Percentiles rank a stretch among this genome's conserved stretches.
These are phyloP conservation scores for Plectrocnemia conspersa DNA, from an alignment of 1,140 invertebrate genomes.

Conservation along the genomic window DNA sequence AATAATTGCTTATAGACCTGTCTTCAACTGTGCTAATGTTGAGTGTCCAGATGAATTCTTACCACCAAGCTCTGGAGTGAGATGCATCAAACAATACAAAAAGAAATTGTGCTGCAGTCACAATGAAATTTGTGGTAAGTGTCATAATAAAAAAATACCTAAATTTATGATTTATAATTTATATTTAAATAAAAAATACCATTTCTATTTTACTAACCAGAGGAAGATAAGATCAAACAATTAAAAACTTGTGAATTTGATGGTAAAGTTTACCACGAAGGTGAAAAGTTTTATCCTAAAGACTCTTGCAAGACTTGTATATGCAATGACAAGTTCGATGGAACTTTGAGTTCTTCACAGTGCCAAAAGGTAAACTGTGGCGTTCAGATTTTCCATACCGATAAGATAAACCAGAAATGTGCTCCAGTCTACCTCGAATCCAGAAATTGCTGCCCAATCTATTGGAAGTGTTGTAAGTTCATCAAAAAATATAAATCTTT, in stretches of 20 bases:
- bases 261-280: constrained; percentile 47
- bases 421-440: constrained; percentile 47
- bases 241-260: constrained; percentile 48
- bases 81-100: constrained; percentile 27
- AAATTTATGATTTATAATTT: not conserved
- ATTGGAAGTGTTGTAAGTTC: constrained; percentile 51
- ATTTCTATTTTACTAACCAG: constrained; percentile 19
- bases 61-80: constrained; percentile 2
- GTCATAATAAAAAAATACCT: not conserved
- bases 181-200: constrained; percentile 7
- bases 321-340: constrained; percentile 46
- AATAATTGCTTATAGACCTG: constrained; percentile 13
- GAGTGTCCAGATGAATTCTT: constrained; percentile 29
- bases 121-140: constrained; percentile 31
- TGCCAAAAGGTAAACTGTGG: constrained; percentile 52
- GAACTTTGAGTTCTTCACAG: constrained; percentile 38
- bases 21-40: constrained; percentile 25
- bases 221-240: constrained; percentile 39
- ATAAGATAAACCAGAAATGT: constrained; percentile 45
- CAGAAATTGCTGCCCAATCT: constrained; percentile 47
- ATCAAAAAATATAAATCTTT: not conserved
- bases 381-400: constrained; percentile 47
- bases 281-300: constrained; percentile 48
- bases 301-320: constrained; percentile 48
- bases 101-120: constrained; percentile 27